Conservation (phyloP, 2,113 vertebrate species). For the Apodemus sylvaticus region DNA sequence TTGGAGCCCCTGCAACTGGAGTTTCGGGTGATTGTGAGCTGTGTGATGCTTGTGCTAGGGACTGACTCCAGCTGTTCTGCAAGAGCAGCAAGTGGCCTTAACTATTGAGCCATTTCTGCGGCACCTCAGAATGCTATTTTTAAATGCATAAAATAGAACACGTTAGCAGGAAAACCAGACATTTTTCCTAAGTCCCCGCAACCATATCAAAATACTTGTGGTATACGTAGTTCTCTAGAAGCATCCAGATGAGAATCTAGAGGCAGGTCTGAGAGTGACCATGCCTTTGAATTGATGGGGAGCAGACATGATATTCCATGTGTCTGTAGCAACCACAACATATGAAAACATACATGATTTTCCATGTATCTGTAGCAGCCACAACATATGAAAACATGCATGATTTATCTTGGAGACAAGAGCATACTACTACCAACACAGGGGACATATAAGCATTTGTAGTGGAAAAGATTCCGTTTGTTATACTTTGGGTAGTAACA, state of each 20-base stretch:
- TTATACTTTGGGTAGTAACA: neutral
- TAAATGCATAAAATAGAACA: slow-evolving; percentile 4
- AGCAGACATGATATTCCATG: neutral
- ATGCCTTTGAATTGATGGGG: slow-evolving; percentile 1
- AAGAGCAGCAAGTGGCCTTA: neutral
- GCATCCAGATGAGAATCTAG: neutral
- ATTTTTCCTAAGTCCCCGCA: neutral
- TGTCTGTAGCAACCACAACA: neutral
- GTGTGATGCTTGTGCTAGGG: too few species aligned
- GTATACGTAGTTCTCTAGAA: neutral
- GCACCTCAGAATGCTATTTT: neutral
- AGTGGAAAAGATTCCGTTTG: neutral
- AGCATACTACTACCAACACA: neutral
- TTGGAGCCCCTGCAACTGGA: neutral
- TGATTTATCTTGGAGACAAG: neutral
- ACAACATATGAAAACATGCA: neutral
- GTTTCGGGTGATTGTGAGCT: neutral
- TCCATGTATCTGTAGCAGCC: neutral
- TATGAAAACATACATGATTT: slow-evolving; percentile 14
- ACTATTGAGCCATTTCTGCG: neutral
- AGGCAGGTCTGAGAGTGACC: neutral
- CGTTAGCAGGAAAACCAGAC: neutral
- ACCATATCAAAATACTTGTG: neutral
- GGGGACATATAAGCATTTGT: neutral
- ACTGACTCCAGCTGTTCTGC: neutral